Percentiles rank a stretch among this genome's conserved stretches.
Evolutionary conservation across 92 coral and sea anemone species (phyloP).

Genomic region (Parazoanthus atlanticus): DNA sequence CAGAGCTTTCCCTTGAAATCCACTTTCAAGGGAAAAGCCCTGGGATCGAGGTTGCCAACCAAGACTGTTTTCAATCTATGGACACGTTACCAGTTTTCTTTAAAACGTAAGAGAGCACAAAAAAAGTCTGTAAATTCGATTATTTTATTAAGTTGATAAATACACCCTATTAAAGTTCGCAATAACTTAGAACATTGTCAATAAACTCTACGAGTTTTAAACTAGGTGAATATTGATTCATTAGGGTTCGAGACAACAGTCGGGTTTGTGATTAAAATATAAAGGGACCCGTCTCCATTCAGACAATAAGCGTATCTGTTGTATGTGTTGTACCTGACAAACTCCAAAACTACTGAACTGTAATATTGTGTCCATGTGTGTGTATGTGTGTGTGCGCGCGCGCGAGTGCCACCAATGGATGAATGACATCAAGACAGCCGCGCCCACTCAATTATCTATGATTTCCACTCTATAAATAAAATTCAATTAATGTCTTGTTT

Average conservation of each 20-base stretch:
- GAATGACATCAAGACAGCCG: not conserved
- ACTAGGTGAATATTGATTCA: not conserved
- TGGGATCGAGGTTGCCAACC: no score
- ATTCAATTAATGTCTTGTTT: no score
- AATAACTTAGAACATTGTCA: not conserved
- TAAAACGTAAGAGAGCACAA: not conserved
- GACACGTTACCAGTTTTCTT: no score
- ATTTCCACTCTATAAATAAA: not conserved
- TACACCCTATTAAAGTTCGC: not conserved
- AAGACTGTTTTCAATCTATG: no score
- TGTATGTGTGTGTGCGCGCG: not conserved
- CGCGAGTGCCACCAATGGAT: not conserved
- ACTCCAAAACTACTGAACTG: not conserved
- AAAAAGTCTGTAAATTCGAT: not conserved
- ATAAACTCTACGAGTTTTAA: not conserved
- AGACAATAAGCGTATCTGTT: not conserved
- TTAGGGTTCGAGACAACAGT: not conserved
- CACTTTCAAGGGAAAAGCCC: no score
- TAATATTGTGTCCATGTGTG: not conserved
- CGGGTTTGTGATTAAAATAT: not conserved
- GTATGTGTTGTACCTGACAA: not conserved
- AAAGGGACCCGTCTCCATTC: not conserved
- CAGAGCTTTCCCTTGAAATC: no score
- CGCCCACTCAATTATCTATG: not conserved
- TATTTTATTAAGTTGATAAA: not conserved